Evolutionary conservation across 2,113 vertebrate species (phyloP), one percentile per base, ranked within the genome.

Genomic region (Gavia stellata): DNA sequence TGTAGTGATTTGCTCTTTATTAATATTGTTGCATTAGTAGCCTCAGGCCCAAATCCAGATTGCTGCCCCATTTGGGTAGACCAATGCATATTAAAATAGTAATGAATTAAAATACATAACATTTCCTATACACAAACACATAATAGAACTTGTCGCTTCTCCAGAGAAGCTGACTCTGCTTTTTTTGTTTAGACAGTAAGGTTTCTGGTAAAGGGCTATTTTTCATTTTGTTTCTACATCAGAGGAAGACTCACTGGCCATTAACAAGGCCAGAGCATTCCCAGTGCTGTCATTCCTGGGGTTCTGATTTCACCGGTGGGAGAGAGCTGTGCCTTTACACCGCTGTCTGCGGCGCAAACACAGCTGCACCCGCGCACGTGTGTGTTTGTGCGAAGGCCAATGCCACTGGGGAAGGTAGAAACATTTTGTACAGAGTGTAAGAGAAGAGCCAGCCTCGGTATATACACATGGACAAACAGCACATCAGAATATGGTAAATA

Each of bases 331-430:
- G 25, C 18, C 33, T 70, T 67, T 77, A 6, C 34, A 25, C 5
- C 31, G 18, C 12, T 1, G 0, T 28, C 20, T 77, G 31, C 0
- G 1, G 28, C 50, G 80, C 10, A 16, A 65, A 21, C 28, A 45
- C 24, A 24, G 2, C 13, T 58, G 28, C 26, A 61, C 7, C 4
- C 3, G 0, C 1, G 0, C 3, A 1, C 6, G 4, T 11, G 9
- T 13, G 8, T 14, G 21, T 4, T 40, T 12, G 24, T 31, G 38
- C 1, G 3, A 47, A 44, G 8, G 6, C 3, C 21, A 33, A 0
- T 14, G 25, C 6, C 29, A 7, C 56, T 38, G 44, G 10, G 8
- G 36, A 61, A 33, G 33, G 6, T 7, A 59, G 13, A 13, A 80
- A 56, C 12, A 11, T 74, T 82, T 55, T 28, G 12, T 14, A 36